Evolutionary conservation across 1,140 invertebrate species (phyloP).

Genomic region (Ips typographus): DNA sequence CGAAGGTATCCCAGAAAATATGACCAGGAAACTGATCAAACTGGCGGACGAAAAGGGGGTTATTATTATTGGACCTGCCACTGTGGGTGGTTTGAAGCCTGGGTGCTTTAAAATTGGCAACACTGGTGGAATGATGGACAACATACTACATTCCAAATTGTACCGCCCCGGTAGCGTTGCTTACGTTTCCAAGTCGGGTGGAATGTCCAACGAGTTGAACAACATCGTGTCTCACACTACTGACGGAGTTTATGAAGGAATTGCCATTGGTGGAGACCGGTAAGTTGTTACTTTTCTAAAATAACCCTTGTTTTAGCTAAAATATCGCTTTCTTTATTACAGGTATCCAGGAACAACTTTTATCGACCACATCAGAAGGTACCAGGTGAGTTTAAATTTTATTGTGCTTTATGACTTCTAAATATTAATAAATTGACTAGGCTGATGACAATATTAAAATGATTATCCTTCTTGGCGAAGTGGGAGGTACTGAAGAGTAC

Average conservation of each 20-base stretch:
- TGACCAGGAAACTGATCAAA: slow-evolving; percentile 93
- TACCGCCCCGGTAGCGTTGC: slow-evolving; percentile 96
- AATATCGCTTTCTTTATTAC: slow-evolving; percentile 1
- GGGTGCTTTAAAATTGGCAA: slow-evolving; percentile 99
- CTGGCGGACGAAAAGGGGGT: slow-evolving; percentile 75
- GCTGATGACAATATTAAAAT: slow-evolving; percentile 83
- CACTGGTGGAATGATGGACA: slow-evolving; percentile 98
- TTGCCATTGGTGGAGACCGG: slow-evolving; percentile 98
- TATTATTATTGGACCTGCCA: slow-evolving; percentile 94
- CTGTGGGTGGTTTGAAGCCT: slow-evolving; percentile 97
- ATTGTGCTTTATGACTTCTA: background rate
- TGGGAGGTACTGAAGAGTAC: slow-evolving; percentile 99
- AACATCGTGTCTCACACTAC: slow-evolving; percentile 97
- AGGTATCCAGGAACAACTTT: slow-evolving; percentile 96
- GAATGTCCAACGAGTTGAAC: slow-evolving; percentile 99
- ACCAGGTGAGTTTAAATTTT: slow-evolving; percentile 28
- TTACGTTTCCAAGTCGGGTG: slow-evolving; percentile 97
- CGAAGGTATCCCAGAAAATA: slow-evolving; percentile 98
- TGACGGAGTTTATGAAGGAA: slow-evolving; percentile 96
- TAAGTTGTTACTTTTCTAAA: slow-evolving; percentile 1
- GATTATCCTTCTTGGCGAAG: slow-evolving; percentile 94
- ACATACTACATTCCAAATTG: slow-evolving; percentile 95
- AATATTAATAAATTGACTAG: slow-evolving; percentile 45
- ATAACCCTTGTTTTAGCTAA: background rate
- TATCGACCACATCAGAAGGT: slow-evolving; percentile 95